phyloP scores from a whole-genome alignment of 1,140 invertebrate species.

The Hylaeus volcanicus region DNA sequence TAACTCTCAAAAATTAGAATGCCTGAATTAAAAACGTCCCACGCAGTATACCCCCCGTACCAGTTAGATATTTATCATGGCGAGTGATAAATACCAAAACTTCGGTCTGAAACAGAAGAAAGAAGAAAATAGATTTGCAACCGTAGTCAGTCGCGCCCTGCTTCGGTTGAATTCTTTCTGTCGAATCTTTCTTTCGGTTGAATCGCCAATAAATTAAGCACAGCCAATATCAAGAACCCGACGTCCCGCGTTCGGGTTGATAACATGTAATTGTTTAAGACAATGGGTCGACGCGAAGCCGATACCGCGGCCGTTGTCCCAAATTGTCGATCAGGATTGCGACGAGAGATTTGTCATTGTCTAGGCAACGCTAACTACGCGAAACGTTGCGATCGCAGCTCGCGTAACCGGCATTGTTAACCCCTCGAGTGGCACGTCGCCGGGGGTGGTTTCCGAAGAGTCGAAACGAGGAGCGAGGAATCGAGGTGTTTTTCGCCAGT shows the following conservation, averaged over 20 bases:
- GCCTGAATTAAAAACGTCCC: too few relatives aligned
- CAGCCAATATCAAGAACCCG: not conserved
- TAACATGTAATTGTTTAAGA: not conserved
- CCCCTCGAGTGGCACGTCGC: not conserved
- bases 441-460: not conserved
- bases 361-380: not conserved
- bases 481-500: constrained; percentile 5
- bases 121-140: too few relatives aligned
- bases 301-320: not conserved
- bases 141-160: not conserved
- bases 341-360: constrained; percentile 6
- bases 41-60: too few relatives aligned
- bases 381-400: constrained; percentile 5
- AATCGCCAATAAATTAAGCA: constrained; percentile 11
- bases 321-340: constrained; percentile 1
- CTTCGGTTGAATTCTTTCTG: not conserved
- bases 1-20: too few relatives aligned
- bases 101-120: too few relatives aligned
- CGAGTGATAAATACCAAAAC: too few relatives aligned
- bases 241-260: too few relatives aligned
- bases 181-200: too few relatives aligned
- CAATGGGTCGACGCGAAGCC: not conserved
- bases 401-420: constrained; percentile 19
- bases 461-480: not conserved
- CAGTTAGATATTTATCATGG: too few relatives aligned